phyloP scores from a whole-genome alignment of 2,113 vertebrate species.

The Cricetomys ansorgei region DNA sequence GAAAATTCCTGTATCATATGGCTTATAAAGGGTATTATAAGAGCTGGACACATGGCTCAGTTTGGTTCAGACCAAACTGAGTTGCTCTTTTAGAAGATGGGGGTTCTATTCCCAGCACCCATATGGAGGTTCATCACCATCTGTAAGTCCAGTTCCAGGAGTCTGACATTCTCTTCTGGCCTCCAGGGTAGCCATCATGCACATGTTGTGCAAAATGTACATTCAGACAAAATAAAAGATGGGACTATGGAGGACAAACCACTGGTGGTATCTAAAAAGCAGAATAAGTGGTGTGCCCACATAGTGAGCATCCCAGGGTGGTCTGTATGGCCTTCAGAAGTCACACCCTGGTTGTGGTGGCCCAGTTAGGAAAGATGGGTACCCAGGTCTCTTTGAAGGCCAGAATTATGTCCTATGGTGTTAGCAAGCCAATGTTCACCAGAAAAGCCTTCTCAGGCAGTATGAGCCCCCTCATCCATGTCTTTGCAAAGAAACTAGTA shows the following conservation, averaged over 20 bases:
- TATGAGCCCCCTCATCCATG: conserved; percentile 94
- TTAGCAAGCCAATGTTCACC: conserved; percentile 89
- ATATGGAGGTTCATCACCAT: background rate
- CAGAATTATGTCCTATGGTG: conserved; percentile 86
- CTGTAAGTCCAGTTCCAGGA: background rate
- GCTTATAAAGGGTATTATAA: background rate
- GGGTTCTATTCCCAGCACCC: background rate
- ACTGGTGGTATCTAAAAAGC: conserved; percentile 89
- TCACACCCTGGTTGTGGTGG: conserved; percentile 94
- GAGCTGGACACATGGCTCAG: background rate
- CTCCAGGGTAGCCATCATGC: background rate
- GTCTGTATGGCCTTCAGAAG: conserved; percentile 95
- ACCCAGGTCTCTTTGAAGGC: conserved; percentile 93
- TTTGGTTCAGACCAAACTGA: background rate
- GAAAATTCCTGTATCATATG: background rate
- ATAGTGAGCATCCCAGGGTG: conserved; percentile 86
- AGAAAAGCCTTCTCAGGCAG: conserved; percentile 94
- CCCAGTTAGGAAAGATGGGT: conserved; percentile 96
- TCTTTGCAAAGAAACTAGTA: conserved; percentile 95
- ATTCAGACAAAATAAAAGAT: background rate
- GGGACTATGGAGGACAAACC: conserved; percentile 87
- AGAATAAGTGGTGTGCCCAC: conserved; percentile 89
- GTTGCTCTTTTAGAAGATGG: background rate
- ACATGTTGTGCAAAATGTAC: too few species aligned
- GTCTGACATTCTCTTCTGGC: background rate